Conservation (phyloP, 2,113 vertebrate species). For the Xyrauchen texanus region DNA sequence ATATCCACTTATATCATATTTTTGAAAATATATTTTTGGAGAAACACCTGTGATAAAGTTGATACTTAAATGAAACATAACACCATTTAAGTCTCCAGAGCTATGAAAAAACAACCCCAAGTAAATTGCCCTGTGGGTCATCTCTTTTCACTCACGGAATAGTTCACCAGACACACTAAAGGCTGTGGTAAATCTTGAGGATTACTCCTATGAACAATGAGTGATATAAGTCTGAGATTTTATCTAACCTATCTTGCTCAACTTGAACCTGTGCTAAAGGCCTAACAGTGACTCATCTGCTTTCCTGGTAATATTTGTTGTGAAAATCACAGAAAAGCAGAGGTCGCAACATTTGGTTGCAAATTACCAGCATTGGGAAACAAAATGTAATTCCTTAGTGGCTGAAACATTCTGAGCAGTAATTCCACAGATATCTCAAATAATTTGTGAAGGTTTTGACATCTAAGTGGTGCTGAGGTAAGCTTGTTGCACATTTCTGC, state of each 20-base stretch:
- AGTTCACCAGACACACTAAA: neutral
- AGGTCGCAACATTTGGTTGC: slow-evolving; percentile 12
- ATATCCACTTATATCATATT: too few relatives aligned
- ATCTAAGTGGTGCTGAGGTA: neutral
- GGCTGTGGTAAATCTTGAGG: too few relatives aligned
- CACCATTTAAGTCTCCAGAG: too few relatives aligned
- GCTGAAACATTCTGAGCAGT: neutral
- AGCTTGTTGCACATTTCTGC: neutral
- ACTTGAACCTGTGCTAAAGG: slow-evolving; percentile 1
- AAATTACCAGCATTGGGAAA: slow-evolving; percentile 4
- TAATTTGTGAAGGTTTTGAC: neutral
- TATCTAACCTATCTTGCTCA: neutral
- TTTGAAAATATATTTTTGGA: too few relatives aligned
- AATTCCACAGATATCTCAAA: neutral
- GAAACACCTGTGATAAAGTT: too few relatives aligned
- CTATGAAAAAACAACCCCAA: neutral
- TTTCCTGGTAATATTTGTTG: slow-evolving; percentile 19
- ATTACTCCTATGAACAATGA: neutral
- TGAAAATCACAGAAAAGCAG: slow-evolving; percentile 7
- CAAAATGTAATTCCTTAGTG: neutral
- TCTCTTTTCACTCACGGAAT: neutral
- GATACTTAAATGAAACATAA: neutral
- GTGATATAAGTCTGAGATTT: neutral
- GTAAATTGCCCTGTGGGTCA: neutral
- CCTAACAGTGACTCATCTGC: neutral